These are phyloP conservation scores for Crioceris asparagi DNA, from an alignment of 2,888 invertebrate genomes.

Conservation along the genomic window DNA sequence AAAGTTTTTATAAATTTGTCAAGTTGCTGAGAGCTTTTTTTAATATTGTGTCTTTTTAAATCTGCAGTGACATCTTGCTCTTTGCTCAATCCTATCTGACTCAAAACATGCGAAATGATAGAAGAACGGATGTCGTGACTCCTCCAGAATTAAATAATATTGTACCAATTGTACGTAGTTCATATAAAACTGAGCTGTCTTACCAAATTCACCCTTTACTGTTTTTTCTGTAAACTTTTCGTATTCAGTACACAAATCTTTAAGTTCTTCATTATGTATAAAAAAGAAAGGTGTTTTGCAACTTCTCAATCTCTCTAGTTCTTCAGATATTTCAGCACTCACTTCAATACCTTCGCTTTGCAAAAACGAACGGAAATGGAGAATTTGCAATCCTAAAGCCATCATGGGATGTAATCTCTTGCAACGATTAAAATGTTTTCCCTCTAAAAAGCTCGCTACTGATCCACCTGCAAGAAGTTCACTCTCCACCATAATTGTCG, in stretches of 20 bases:
- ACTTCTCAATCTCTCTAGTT: not conserved
- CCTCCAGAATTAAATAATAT: conserved; percentile 5
- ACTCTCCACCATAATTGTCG: not conserved
- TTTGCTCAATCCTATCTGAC: conserved; percentile 17
- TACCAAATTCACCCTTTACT: conserved; percentile 3
- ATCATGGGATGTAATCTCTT: too few species aligned
- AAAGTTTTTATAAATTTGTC: conserved; percentile 1
- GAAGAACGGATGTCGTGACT: conserved; percentile 19
- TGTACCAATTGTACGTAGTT: conserved; percentile 8
- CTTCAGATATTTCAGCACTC: not conserved
- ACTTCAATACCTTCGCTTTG: conserved; percentile 1
- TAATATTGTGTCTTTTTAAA: not conserved
- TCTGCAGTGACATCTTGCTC: conserved; percentile 21
- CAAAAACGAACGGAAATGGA: conserved; percentile 4
- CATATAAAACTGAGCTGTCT: conserved; percentile 9
- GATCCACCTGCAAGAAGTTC: not conserved
- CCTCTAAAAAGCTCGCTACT: too few species aligned
- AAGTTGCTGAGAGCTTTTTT: not conserved
- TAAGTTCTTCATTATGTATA: not conserved
- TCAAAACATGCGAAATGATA: conserved; percentile 20
- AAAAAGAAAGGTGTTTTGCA: not conserved
- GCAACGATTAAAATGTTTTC: too few species aligned
- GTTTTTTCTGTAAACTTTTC: not conserved
- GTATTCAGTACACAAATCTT: not conserved
- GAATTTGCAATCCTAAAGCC: conserved; percentile 4